These are phyloP conservation scores for Acropternis orthonyx DNA, from an alignment of 2,797 vertebrate species.

Conservation along the genomic window DNA sequence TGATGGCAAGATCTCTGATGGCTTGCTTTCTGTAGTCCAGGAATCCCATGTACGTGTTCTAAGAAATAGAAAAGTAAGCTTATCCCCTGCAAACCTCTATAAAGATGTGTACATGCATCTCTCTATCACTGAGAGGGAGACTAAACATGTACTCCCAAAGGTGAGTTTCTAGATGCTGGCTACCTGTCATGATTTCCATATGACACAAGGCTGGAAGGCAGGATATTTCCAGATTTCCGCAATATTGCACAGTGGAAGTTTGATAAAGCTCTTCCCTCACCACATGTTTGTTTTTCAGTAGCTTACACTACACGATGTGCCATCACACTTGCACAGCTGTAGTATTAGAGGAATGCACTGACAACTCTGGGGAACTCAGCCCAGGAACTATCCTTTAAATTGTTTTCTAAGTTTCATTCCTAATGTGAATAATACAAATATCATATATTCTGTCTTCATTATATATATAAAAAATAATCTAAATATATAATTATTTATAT, in stretches of 20 bases:
- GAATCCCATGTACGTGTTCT: conserved; percentile 98
- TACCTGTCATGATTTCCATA: neutral
- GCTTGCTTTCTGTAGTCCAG: conserved; percentile 93
- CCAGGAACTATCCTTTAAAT: neutral
- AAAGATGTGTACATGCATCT: neutral
- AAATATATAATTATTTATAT: too few species aligned
- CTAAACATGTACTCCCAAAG: rapidly evolving
- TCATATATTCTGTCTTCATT: neutral
- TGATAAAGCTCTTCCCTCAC: neutral
- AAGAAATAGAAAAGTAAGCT: neutral
- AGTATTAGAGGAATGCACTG: neutral
- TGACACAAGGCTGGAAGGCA: neutral
- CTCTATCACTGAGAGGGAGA: neutral
- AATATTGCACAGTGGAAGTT: neutral
- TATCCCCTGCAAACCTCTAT: neutral
- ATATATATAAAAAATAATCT: neutral
- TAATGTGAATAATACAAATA: neutral
- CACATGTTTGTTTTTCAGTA: neutral
- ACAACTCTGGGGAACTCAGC: neutral
- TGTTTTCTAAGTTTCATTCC: neutral
- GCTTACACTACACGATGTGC: neutral
- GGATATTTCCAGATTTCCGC: neutral
- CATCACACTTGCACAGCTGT: neutral
- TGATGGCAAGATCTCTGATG: conserved; percentile 89
- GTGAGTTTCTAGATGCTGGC: neutral